Percentiles rank a stretch among this genome's conserved stretches.
phyloP scores from a whole-genome alignment of 2,888 invertebrate genomes.

The Bombyx huttoni region DNA sequence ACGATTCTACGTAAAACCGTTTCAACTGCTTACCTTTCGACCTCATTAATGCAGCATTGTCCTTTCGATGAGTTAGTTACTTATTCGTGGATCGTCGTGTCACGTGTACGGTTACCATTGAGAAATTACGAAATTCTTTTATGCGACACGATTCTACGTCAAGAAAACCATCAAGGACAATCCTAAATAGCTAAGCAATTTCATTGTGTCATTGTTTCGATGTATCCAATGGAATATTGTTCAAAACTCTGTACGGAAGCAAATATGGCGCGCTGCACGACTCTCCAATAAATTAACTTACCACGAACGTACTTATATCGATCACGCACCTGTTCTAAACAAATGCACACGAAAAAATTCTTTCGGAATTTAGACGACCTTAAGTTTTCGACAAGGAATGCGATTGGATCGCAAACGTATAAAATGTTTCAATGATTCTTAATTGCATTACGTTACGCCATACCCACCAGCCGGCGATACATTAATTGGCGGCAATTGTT shows the following conservation, averaged over 20 bases:
- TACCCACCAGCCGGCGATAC: conserved; percentile 7
- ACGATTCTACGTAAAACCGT: not conserved
- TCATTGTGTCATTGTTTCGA: too few relatives aligned
- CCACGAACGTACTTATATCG: not conserved
- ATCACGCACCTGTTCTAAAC: not conserved
- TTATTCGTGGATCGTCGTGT: not conserved
- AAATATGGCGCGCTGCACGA: not conserved
- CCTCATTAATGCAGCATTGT: conserved; percentile 6
- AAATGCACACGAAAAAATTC: not conserved
- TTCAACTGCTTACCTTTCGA: too few relatives aligned
- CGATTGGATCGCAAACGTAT: conserved; percentile 19
- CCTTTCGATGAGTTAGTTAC: conserved; percentile 4
- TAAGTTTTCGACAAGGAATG: conserved; percentile 7
- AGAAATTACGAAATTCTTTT: not conserved
- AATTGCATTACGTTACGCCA: conserved; percentile 23
- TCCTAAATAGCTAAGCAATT: not conserved
- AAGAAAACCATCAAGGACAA: not conserved
- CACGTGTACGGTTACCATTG: not conserved
- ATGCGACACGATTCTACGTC: not conserved
- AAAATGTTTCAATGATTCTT: conserved; percentile 17
- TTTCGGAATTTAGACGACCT: not conserved
- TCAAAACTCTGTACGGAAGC: too few relatives aligned
- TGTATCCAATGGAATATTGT: too few relatives aligned
- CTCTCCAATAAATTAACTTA: not conserved
- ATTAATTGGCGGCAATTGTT: conserved; percentile 32